phyloP scores from a whole-genome alignment of 2,113 vertebrate species.

The Hepsetus odoe region DNA sequence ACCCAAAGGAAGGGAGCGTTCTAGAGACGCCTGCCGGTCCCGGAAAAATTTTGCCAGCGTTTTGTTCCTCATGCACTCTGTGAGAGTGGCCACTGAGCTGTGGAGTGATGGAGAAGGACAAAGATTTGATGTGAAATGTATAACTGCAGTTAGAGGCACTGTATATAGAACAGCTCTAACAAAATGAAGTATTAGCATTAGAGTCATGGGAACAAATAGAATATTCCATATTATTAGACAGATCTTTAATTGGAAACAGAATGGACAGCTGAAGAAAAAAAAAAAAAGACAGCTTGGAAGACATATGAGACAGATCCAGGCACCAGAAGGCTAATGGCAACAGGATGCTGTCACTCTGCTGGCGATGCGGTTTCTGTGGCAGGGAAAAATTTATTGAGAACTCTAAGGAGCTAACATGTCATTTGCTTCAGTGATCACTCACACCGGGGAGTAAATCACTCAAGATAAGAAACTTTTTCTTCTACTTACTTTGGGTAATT shows the following conservation, averaged over 20 bases:
- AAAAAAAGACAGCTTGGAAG: not conserved
- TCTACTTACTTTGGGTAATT: conserved; percentile 96
- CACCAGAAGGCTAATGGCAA: not conserved
- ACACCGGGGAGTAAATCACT: not conserved
- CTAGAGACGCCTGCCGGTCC: conserved; percentile 87
- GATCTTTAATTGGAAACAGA: not conserved
- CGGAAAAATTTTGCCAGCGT: conserved; percentile 90
- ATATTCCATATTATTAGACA: too few relatives aligned
- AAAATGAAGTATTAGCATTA: too few relatives aligned
- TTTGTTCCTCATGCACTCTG: conserved; percentile 93
- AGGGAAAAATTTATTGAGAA: conserved; percentile 13
- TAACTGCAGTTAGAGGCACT: not conserved
- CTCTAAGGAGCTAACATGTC: conserved; percentile 26
- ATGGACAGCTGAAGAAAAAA: not conserved
- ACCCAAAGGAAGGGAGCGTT: conserved; percentile 87
- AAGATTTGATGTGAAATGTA: not conserved
- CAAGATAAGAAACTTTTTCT: not conserved
- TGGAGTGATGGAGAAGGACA: not conserved
- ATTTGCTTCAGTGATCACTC: conserved; percentile 20
- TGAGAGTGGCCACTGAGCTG: conserved; percentile 90
- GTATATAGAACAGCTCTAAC: too few relatives aligned
- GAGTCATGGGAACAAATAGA: too few relatives aligned
- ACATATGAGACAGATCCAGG: not conserved
- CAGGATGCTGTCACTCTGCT: conserved; percentile 22
- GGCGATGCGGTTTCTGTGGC: not conserved